Percentiles rank a stretch among this genome's conserved stretches.
These are phyloP conservation scores for Montifringilla adamsi DNA, from an alignment of 2,113 vertebrate genomes.

Conservation along the genomic window DNA sequence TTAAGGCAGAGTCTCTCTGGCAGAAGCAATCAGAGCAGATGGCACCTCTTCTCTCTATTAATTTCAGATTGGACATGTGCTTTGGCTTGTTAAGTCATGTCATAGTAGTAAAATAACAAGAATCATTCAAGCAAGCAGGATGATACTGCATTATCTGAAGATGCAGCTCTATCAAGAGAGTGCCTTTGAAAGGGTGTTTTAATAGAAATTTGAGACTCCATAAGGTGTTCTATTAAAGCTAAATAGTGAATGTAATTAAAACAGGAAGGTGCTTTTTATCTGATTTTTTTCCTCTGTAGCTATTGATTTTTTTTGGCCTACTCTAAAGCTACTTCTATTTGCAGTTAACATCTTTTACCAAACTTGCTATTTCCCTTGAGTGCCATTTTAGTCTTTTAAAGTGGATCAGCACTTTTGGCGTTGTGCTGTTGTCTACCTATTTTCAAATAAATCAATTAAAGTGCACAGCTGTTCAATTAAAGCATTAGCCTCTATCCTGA, in stretches of 20 bases:
- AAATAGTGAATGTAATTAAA: slow-evolving; percentile 35
- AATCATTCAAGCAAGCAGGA: slow-evolving; percentile 40
- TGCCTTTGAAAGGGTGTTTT: not conserved
- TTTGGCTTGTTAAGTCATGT: slow-evolving; percentile 68
- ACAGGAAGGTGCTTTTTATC: slow-evolving; percentile 36
- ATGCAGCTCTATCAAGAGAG: not conserved
- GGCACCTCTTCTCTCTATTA: slow-evolving; percentile 70
- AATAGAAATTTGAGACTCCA: slow-evolving; percentile 7
- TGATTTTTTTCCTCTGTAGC: slow-evolving; percentile 51
- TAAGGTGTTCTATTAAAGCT: slow-evolving; percentile 56
- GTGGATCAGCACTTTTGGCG: slow-evolving; percentile 70
- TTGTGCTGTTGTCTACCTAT: slow-evolving; percentile 22
- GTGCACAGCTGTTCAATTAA: slow-evolving; percentile 67
- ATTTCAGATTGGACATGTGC: slow-evolving; percentile 66
- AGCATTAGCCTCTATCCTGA: slow-evolving; percentile 16
- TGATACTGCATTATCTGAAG: slow-evolving; percentile 21
- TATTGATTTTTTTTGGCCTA: slow-evolving; percentile 53
- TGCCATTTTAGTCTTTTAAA: slow-evolving; percentile 69
- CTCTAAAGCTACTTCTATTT: not conserved
- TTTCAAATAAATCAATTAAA: slow-evolving; percentile 73
- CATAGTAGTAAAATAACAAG: slow-evolving; percentile 57
- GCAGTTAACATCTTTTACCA: slow-evolving; percentile 53
- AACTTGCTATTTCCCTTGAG: slow-evolving; percentile 62
- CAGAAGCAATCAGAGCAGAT: slow-evolving; percentile 70
- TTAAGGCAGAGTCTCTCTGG: slow-evolving; percentile 67